Base-by-base conservation (phyloP, 2,888 invertebrate species). In the Salticus scenicus region DNA sequence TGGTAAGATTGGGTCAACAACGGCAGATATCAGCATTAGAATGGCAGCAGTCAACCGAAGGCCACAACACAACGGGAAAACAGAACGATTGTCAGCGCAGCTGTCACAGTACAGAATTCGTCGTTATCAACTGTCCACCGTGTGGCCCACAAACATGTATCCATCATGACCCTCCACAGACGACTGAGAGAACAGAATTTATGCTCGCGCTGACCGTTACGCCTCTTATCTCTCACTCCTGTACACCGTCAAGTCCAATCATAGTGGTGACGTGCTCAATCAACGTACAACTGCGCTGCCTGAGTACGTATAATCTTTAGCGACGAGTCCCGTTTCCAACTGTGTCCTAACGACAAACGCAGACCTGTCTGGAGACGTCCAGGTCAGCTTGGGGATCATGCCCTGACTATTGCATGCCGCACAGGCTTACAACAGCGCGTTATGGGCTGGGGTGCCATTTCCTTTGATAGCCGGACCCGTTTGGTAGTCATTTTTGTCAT, bases 321-420 rank as follows among this genome's bases (percentile, higher is more conserved):
- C n/a, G 69, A 69, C 69, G 4, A 17, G 33, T 69, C 69, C 69
- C 69, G 69, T 69, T 69, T 69, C 69, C 33, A 37, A 37, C 47
- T 47, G n/a, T 47, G n/a, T 14, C 7, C 7, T 47, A 17, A 47
- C 47, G 47, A 47, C 42, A 37, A 70, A 12, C 70, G 10, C 70
- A 70, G 70, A 64, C 64, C 4, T 24, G 64, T 64, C 10, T 64
- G 64, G 37, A 37, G 37, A 10, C 10, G 37, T 37, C 37, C 37
- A 37, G 37, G 7, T 4, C 37, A 37, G 37, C 4, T 4, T 7
- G 37, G 37, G 10, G 37, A 37, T 37, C 37, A 4, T 47, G 47
- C 47, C 47, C 47, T n/a, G 12, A 5, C 47, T 47, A n/a, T 47
- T 14, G 47, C 17, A 47, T 14, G n/a, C 47, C 47, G 17, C 37